These are phyloP conservation scores for Cheilosia soror DNA, from an alignment of 2,888 invertebrate genomes.

Conservation along the genomic window DNA sequence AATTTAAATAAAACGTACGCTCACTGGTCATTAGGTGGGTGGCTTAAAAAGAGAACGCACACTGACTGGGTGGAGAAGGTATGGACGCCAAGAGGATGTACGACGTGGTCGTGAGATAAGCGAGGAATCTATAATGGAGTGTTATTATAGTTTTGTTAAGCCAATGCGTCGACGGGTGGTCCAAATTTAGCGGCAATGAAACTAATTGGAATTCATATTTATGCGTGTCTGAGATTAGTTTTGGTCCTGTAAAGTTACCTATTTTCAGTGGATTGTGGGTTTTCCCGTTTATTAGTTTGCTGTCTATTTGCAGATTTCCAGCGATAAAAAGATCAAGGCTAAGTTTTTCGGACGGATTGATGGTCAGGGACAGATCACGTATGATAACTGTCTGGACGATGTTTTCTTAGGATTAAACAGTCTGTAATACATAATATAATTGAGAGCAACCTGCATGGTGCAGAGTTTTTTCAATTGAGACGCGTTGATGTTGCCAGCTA, in stretches of 20 bases:
- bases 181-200: conserved; percentile 11
- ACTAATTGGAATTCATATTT: conserved; percentile 42
- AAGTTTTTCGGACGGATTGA: no score
- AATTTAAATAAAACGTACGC: conserved; percentile 60
- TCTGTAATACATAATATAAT: no score
- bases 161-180: conserved; percentile 17
- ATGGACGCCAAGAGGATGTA: neutral
- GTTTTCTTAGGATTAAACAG: no score
- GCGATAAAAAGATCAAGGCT: no score
- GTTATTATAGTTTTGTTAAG: conserved; percentile 30
- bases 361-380: no score
- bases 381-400: no score
- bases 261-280: neutral
- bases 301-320: no score
- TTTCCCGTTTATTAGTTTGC: no score
- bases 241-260: neutral
- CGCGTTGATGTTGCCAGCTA: no score
- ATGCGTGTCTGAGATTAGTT: conserved; percentile 40
- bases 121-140: conserved; percentile 34
- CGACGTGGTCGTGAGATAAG: conserved; percentile 46
- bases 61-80: neutral
- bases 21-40: conserved; percentile 55
- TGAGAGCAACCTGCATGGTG: no score
- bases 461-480: no score
- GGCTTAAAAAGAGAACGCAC: neutral